phyloP scores from a whole-genome alignment of 2,888 invertebrate genomes.

The Spisula solida region DNA sequence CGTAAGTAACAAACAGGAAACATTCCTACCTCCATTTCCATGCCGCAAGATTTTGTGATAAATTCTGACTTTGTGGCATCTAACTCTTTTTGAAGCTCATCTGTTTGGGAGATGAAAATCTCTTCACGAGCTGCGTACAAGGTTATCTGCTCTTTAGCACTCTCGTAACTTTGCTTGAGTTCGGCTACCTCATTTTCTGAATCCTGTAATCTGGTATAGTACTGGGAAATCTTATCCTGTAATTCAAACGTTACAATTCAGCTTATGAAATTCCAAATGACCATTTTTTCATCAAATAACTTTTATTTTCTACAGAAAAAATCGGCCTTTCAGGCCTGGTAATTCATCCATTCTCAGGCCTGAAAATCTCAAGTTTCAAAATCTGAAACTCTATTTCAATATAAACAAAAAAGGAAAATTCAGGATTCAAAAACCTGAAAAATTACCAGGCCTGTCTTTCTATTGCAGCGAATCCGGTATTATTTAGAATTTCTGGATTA shows the following conservation, averaged over 20 bases:
- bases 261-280: not conserved
- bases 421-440: too few relatives aligned
- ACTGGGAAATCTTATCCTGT: conserved; percentile 65
- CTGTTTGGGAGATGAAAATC: not conserved
- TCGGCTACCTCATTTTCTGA: conserved; percentile 68
- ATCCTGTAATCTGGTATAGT: conserved; percentile 68
- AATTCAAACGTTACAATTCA: too few relatives aligned
- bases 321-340: too few relatives aligned
- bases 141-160: conserved; percentile 67
- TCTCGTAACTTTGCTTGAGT: conserved; percentile 67
- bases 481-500: not conserved
- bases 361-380: too few relatives aligned
- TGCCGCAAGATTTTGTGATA: not conserved
- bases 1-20: not conserved
- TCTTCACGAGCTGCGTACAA: conserved; percentile 65
- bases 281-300: not conserved
- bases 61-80: conserved; percentile 51
- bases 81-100: not conserved
- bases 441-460: too few relatives aligned
- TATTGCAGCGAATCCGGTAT: too few relatives aligned
- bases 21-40: conserved; percentile 15
- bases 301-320: too few relatives aligned
- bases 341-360: too few relatives aligned
- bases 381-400: too few relatives aligned
- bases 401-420: too few relatives aligned